A percentile compares a stretch with the other conserved stretches of the same genome.
Evolutionary conservation across 2,797 vertebrate species (phyloP).

Genomic region (Leucoraja ocellata): DNA sequence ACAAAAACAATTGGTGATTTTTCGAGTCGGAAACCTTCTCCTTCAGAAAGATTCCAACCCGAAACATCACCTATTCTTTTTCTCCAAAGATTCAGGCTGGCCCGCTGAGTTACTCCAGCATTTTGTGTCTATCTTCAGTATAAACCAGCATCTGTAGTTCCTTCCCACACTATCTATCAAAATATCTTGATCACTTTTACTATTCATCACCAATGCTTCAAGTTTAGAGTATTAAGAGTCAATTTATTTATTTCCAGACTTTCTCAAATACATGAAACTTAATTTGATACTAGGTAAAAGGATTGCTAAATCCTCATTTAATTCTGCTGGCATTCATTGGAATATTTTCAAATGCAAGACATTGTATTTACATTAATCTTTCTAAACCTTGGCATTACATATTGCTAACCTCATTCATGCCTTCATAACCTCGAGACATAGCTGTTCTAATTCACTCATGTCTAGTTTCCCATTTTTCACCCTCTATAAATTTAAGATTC

Average conservation of each 20-base stretch:
- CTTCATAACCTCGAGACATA: neutral
- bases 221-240: neutral
- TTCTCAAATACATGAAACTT: neutral
- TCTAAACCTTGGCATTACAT: neutral
- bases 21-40: too few species aligned
- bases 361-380: neutral
- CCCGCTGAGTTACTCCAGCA: too few species aligned
- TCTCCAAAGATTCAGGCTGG: too few species aligned
- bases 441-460: neutral
- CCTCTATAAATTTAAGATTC: too few species aligned
- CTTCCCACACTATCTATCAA: too few species aligned
- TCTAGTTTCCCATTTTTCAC: too few species aligned
- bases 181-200: neutral
- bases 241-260: neutral
- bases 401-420: neutral
- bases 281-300: neutral
- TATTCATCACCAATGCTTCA: neutral
- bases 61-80: too few species aligned
- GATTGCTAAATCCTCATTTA: neutral
- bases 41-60: too few species aligned
- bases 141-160: too few species aligned
- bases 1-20: too few species aligned
- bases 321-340: neutral
- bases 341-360: neutral
- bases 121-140: too few species aligned